phyloP scores from a whole-genome alignment of 2,797 vertebrate genomes.

The Notamacropus eugenii region DNA sequence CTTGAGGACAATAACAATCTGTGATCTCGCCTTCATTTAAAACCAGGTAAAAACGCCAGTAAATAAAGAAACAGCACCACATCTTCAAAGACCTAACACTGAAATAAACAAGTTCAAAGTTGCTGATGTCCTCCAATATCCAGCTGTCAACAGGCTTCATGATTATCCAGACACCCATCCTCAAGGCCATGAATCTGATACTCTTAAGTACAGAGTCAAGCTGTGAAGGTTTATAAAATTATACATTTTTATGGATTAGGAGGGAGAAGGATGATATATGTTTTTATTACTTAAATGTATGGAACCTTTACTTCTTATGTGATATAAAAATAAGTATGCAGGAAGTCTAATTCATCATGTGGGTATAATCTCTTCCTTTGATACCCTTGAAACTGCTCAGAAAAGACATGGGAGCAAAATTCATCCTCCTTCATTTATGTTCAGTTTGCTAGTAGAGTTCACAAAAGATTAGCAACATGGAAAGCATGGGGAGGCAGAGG shows the following conservation, averaged over 20 bases:
- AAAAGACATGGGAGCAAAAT: constrained; percentile 1
- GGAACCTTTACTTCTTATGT: neutral
- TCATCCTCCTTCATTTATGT: neutral
- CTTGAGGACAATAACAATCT: neutral
- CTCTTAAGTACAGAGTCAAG: neutral
- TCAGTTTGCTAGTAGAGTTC: neutral
- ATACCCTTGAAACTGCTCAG: neutral
- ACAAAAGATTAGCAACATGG: neutral
- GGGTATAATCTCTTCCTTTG: neutral
- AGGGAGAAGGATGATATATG: neutral
- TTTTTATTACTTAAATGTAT: neutral
- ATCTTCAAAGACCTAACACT: constrained; percentile 13
- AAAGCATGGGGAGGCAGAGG: neutral
- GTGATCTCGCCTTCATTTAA: neutral
- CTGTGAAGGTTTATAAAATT: neutral
- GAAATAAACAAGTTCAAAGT: neutral
- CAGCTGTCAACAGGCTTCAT: neutral
- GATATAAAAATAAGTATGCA: neutral
- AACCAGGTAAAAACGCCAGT: neutral
- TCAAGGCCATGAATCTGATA: neutral
- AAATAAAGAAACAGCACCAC: neutral
- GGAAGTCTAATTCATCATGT: neutral
- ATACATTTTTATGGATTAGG: neutral
- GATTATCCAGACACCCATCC: neutral
- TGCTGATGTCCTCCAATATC: neutral